Evolutionary conservation across 53 echinoderm and acorn worm genomes (phyloP).

Genomic region (Temnopleurus reevesii): DNA sequence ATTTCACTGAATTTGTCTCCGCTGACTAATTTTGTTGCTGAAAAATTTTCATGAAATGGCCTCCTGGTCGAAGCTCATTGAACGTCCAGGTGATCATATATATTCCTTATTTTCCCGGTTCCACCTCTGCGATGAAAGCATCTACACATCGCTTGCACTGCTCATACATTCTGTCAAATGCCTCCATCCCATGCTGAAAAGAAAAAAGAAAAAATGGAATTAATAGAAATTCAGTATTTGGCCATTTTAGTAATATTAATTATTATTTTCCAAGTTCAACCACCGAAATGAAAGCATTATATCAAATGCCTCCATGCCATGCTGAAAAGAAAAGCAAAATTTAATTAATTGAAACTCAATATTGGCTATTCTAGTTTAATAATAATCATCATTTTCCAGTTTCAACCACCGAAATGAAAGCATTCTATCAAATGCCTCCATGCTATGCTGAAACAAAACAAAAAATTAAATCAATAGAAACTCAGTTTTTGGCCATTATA

Average conservation of each 20-base stretch:
- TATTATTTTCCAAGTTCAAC: constrained; percentile 52
- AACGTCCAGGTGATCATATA: too few species aligned
- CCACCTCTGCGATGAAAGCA: constrained; percentile 50
- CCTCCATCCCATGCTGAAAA: constrained; percentile 1
- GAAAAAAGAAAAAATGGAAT: not conserved
- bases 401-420: constrained; percentile 45
- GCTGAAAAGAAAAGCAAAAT: not conserved
- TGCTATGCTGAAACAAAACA: too few species aligned
- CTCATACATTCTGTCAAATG: constrained; percentile 50
- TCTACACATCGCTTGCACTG: constrained; percentile 34
- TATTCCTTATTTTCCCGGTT: constrained; percentile 54
- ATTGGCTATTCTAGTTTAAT: too few species aligned
- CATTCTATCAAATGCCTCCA: constrained; percentile 31
- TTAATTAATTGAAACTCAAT: not conserved
- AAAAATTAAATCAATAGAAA: too few species aligned
- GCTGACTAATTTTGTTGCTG: too few species aligned
- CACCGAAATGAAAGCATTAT: constrained; percentile 42
- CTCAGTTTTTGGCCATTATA: too few species aligned
- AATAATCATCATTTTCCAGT: constrained; percentile 49
- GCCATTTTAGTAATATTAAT: too few species aligned
- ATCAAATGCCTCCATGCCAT: constrained; percentile 22
- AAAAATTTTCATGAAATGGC: too few species aligned
- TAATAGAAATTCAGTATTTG: too few species aligned
- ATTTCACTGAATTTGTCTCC: too few species aligned
- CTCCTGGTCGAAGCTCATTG: too few species aligned